Percentiles rank a stretch among this genome's conserved stretches.
phyloP scores from a whole-genome alignment of 1,140 invertebrate genomes.

The Megalopta genalis region DNA sequence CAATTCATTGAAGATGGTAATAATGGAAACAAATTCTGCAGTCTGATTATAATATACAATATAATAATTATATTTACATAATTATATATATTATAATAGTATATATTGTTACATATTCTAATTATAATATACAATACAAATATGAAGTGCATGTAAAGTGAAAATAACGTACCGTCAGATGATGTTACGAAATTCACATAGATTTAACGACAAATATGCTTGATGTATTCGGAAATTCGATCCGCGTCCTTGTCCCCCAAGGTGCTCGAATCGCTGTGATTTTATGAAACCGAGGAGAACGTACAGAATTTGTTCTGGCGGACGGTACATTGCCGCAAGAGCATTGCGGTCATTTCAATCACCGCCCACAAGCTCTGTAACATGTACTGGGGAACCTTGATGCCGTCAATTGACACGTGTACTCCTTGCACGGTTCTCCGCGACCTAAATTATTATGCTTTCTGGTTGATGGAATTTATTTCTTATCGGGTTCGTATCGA shows the following conservation, averaged over 20 bases:
- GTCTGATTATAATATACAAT: too few relatives aligned
- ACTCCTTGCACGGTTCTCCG: slow-evolving; percentile 27
- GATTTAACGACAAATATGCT: neutral
- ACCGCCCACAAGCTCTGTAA: slow-evolving; percentile 39
- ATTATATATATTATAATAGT: too few relatives aligned
- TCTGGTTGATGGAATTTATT: slow-evolving; percentile 3
- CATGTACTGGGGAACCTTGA: slow-evolving; percentile 37
- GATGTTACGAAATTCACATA: neutral
- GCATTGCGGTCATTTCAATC: slow-evolving; percentile 62
- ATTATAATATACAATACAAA: too few relatives aligned
- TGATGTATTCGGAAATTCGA: neutral
- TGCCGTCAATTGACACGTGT: slow-evolving; percentile 56
- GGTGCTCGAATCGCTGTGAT: slow-evolving; percentile 48
- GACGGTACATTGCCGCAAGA: slow-evolving; percentile 48
- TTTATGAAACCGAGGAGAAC: slow-evolving; percentile 48
- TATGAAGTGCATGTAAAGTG: too few relatives aligned
- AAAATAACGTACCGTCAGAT: too few relatives aligned
- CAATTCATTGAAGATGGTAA: too few relatives aligned
- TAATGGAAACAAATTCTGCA: too few relatives aligned
- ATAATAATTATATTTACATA: too few relatives aligned
- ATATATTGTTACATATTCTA: too few relatives aligned
- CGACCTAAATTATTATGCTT: slow-evolving; percentile 55
- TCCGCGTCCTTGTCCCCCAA: slow-evolving; percentile 1
- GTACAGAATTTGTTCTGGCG: slow-evolving; percentile 41
- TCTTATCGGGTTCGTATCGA: slow-evolving; percentile 22